Base-by-base conservation (phyloP, 2,888 invertebrate species). In the Stegana nigrithorax region DNA sequence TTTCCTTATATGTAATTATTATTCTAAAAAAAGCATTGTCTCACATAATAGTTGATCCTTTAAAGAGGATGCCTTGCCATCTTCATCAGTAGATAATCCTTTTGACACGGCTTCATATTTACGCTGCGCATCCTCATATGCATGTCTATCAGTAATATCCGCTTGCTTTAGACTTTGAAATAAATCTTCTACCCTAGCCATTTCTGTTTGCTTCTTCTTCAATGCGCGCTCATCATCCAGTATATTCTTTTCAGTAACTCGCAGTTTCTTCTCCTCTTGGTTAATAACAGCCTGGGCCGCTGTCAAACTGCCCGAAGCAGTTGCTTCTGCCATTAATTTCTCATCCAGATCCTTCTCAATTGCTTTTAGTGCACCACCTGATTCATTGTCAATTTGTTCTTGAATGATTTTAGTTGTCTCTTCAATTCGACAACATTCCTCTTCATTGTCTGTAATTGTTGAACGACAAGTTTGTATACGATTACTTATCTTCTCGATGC, bases 41-140 rank as follows among this genome's bases (percentile, higher is more conserved):
- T 4, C 12, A 55, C 27, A 21, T 14, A 8, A 5, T n/a, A 97
- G 88, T 83, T 96, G 96, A 70, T 96, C 94, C 81, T 95, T 94
- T 59, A 98, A 87, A 0, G 97, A 93, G 32, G 93, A 92, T 5
- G 93, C 91, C 77, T 90, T 89, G 0, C 94, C 94, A 66, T 90
- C 90, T 14, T 91, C 92, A 72, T 91, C 92, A 58, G 92, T 90
- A 47, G 92, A 89, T 75, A 93, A 88, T 6, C 97, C 29, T n/a
- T 45, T 12, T 21, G 45, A 29, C 8, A 96, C 90, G 19, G 95
- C 95, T 78, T 97, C 92, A 78, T 92, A 93, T 69, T 90, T 90
- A 68, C 90, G 90, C 85, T 95, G 93, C 0, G 96, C 94, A 32
- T 87, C 88, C 7, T 87, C 87, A 69, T 94, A 88, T 0, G 91